Evolutionary conservation across 2,113 vertebrate species (phyloP), one percentile per base, ranked within the genome.

Genomic region (Cyprinus carpio): DNA sequence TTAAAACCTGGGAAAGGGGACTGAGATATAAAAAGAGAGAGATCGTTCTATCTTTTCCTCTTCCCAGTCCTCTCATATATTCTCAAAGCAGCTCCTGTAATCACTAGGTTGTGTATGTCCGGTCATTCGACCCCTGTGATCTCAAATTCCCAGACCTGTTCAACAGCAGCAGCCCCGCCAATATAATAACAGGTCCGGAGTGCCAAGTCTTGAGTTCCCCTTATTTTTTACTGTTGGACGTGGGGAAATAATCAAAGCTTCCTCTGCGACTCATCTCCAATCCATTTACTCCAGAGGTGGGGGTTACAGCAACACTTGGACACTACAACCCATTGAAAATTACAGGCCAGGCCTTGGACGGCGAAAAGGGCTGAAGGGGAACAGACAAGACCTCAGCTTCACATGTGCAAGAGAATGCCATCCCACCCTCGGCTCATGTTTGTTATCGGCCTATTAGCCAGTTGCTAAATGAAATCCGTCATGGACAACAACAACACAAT

Each of bases 261-360:
- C 88, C 76, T 80, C 62, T 88, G 86, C 85, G 85, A 86, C 72
- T 92, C 92, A 87, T 90, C 89, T 89, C 84, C 49, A 87, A 87
- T 90, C 91, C 77, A 89, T 94, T 93, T 91, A 81, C 85, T 89
- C 83, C 37, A 85, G 87, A 89, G 83, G 84, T 84, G 64, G 85
- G 91, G 87, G 90, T 91, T 87, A 79, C 37, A 71, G 86, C 88
- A 90, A 87, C 91, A 91, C 91, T 89, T 84, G 89, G 82, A 93
- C 87, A 86, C 87, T 89, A 87, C 75, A 88, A 90, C 89, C 90
- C 85, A 86, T 90, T 91, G 90, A 89, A 91, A 93, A 92, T 92
- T 89, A 90, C 80, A 90, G 91, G 87, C 89, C 88, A 91, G 82
- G 91, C 89, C 85, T 81, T 75, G 78, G 88, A 37, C 31, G 25